A percentile compares a stretch with the other conserved stretches of the same genome.
phyloP scores from a whole-genome alignment of 2,797 vertebrate genomes.

The Oophaga sylvatica region DNA sequence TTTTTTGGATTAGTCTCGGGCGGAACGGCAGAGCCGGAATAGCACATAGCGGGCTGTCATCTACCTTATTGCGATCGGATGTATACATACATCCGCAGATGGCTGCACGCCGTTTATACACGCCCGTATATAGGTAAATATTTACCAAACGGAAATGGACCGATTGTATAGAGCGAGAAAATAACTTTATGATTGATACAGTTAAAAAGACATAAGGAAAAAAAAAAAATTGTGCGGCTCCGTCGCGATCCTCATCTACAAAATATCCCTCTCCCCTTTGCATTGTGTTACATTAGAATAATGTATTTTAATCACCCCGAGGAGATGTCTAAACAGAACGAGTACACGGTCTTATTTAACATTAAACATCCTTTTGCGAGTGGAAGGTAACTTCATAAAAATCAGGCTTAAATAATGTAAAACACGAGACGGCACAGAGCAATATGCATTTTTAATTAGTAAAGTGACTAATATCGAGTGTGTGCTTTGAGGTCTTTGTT shows the following conservation, averaged over 20 bases:
- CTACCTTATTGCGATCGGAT: background rate
- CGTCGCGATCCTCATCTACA: slow-evolving; percentile 77
- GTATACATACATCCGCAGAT: slow-evolving; percentile 16
- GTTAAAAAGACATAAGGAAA: background rate
- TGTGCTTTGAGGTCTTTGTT: slow-evolving; percentile 99
- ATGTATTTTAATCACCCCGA: slow-evolving; percentile 92
- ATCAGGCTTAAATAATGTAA: slow-evolving; percentile 97
- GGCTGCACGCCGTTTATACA: slow-evolving; percentile 14
- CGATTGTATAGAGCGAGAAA: background rate
- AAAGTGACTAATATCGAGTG: slow-evolving; percentile 99
- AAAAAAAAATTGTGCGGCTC: slow-evolving; percentile 61
- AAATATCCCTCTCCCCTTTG: slow-evolving; percentile 79
- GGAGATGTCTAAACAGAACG: slow-evolving; percentile 87
- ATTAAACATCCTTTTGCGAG: slow-evolving; percentile 97
- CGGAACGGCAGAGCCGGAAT: slow-evolving; percentile 11
- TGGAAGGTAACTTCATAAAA: slow-evolving; percentile 90
- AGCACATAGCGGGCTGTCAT: slow-evolving; percentile 1
- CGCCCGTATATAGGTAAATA: slow-evolving; percentile 19
- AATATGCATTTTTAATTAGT: slow-evolving; percentile 99
- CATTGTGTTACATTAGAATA: slow-evolving; percentile 88
- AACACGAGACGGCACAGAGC: slow-evolving; percentile 88
- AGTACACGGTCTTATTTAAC: slow-evolving; percentile 90
- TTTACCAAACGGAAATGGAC: background rate
- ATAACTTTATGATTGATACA: background rate
- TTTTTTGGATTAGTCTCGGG: slow-evolving; percentile 71